Evolutionary conservation across 2,113 vertebrate genomes (phyloP), one percentile per base, ranked within the genome.

Genomic region (Ascaphus truei): DNA sequence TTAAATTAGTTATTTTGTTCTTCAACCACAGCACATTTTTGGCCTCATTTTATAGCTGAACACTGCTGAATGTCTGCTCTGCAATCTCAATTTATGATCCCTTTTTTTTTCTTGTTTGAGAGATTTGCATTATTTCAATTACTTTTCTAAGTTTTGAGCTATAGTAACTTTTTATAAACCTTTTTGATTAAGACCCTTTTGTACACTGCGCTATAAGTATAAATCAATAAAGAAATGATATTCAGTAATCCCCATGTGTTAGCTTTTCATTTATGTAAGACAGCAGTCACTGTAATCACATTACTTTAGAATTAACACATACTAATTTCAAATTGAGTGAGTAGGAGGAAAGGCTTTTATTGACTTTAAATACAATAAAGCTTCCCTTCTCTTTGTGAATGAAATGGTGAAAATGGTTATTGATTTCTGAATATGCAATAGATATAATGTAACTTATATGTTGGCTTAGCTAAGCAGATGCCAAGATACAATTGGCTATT

Each of bases 141-240:
- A 34, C 11, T 12, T 16, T 48, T 48, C 31, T 22, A 26, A 13
- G 15, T 20, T 29, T 65, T 65, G 22, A 33, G 36, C 27, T 62
- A 33, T 47, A 30, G 22, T 36, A 57, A 20, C 48, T 52, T 53
- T 65, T 13, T 41, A 37, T 45, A 62, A 12, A 30, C 3, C 34
- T 13, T 6, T 7, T 12, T 20, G 25, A 43, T 55, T 55, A 66
- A 55, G 36, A 55, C 34, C 25, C 36, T 66, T 45, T 66, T 66
- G 36, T 55, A 56, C 48, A 43, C 36, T 66, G 26, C 48, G 43
- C 37, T 37, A 55, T 65, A 55, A 66, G 31, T 41, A 53, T 43
- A 66, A 66, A 66, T 55, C 63, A 66, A 66, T 66, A 66, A 66
- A 66, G 63, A 53, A 56, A 66, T 66, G 26, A 41, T 55, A 66